Evolutionary conservation across 2,888 invertebrate species (phyloP), one percentile per base, ranked within the genome.

Genomic region (Apoda limacodes): DNA sequence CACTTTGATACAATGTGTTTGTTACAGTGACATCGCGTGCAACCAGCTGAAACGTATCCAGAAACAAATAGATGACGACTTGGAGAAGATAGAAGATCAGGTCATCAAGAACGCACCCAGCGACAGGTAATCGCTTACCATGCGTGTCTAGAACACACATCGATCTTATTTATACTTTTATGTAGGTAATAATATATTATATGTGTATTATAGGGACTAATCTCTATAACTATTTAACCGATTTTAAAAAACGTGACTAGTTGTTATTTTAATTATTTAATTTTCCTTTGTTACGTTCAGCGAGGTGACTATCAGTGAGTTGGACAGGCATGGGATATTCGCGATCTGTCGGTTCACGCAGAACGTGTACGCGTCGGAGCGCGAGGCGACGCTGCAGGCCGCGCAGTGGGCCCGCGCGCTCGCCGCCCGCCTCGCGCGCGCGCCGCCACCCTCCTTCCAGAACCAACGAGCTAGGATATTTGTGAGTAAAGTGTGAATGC

Each of bases 371-470:
- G 88, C 89, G 17, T 83, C 88, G 46, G 89, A 90, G 52, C 84
- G 92, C 9, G 94, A 94, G 59, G 85, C 89, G 45, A 85, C 90
- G 34, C 83, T 92, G 30, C 92, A 92, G 60, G 88, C 91, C 9
- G 84, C 94, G 41, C 87, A 88, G 42, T 91, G 95, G 71, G 90
- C 92, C 23, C 92, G 91, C 62, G 87, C 87, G 36, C 82, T 95
- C 3, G 68, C 72, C 30, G 60, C 62, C 0, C 45, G 67, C 0
- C 64, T 74, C 2, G 57, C 63, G 12, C 54, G 58, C 32, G 55
- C 60, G 17, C 50, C 56, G 28, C 47, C 45, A 5, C 57, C 60
- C 34, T 45, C 56, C 12, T 57, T 60, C 48, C 35, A 48, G 9
- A 17, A 34, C 3, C 53, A 60, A 45, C 27, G 69, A 1, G 50